Evolutionary conservation across 2,113 vertebrate genomes (phyloP), one percentile per base, ranked within the genome.

Genomic region (Lasiurus cinereus): DNA sequence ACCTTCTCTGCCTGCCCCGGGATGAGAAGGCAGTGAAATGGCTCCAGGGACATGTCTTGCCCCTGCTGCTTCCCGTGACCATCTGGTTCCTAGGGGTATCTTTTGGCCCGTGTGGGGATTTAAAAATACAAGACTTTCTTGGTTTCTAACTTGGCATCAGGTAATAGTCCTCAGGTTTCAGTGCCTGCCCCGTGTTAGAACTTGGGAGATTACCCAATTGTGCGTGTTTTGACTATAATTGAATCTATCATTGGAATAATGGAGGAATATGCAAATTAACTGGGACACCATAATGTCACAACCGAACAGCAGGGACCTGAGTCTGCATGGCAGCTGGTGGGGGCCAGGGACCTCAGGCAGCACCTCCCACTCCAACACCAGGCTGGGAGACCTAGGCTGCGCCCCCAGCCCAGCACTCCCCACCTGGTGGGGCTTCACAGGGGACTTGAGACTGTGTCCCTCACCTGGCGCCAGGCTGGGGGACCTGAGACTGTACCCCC

Each of bases 111-210:
- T 85, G 21, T n/a, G 59, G 36, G 48, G 22, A 72, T 39, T 88
- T 21, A 62, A 27, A 62, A 70, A 78, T 52, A 19, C 27, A 48
- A 74, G 13, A 21, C 6, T 31, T 80, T 59, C 67, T 59, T 73
- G 52, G 56, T 39, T 92, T 95, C 56, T 91, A 69, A 54, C 21
- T 52, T 85, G 73, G 48, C 64, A 79, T 72, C 36, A 84, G 33
- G 8, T 46, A 69, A 50, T 13, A 84, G 67, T 88, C 88, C 27
- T 33, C 31, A 78, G 50, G 77, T 82, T 39, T 92, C 27, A 64
- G 22, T 46, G 54, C 14, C 56, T 31, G 46, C 9, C 11, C 83
- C 22, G 7, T 46, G 29, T 76, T 24, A 52, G 50, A 54, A 77
- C 5, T 56, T 43, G 86, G 48, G 54, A n/a, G n/a, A 91, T 46